phyloP scores from a whole-genome alignment of 2,797 vertebrate species.

The Sebastes iracundus region DNA sequence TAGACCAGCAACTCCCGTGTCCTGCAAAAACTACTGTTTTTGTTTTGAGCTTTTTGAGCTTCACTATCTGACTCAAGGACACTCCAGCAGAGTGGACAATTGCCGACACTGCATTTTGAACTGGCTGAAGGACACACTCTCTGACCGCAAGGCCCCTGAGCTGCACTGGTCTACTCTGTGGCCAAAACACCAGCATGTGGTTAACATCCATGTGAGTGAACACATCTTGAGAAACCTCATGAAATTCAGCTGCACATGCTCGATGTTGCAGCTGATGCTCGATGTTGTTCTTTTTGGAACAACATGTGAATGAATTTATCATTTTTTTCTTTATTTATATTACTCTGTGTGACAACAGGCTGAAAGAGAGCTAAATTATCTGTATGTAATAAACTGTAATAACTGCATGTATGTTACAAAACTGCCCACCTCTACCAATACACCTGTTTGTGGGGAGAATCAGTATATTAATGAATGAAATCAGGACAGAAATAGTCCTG shows the following conservation, averaged over 20 bases:
- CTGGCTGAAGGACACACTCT: constrained; percentile 6
- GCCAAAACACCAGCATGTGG: not conserved
- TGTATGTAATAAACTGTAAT: not conserved
- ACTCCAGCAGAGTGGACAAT: constrained; percentile 5
- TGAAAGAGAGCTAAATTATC: not conserved
- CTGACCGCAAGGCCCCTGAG: not conserved
- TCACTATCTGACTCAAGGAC: constrained; percentile 12
- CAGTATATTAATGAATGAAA: not conserved
- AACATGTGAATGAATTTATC: not conserved
- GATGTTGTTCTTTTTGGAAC: no score
- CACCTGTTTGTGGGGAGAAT: not conserved
- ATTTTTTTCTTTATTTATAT: not conserved
- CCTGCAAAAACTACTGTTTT: not conserved
- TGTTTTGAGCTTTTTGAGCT: not conserved
- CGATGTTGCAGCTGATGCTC: not conserved
- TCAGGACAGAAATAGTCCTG: not conserved
- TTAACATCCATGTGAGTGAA: not conserved
- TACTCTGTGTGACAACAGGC: no score
- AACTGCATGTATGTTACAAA: not conserved
- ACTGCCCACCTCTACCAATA: not conserved
- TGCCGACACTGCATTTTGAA: constrained; percentile 41
- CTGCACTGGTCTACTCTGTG: not conserved
- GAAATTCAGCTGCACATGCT: not conserved
- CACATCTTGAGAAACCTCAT: constrained; percentile 1
- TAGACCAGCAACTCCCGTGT: not conserved